Conservation (phyloP, 2,888 invertebrate genomes). For the Ormyrus nitidulus region DNA sequence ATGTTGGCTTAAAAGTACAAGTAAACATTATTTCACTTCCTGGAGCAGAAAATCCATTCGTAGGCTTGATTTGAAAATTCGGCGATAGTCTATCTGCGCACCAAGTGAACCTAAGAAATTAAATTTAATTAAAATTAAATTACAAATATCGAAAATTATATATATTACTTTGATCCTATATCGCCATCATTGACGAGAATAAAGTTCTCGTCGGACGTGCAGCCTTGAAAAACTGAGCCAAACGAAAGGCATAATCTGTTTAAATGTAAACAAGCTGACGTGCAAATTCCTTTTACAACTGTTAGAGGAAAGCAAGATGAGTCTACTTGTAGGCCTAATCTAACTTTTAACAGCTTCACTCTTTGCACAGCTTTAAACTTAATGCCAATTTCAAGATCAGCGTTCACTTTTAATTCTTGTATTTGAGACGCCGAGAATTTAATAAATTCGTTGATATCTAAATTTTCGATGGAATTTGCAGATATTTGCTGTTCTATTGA, state of each 20-base stretch:
- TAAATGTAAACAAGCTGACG: conserved; percentile 76
- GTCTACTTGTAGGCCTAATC: conserved; percentile 77
- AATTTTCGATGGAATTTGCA: neutral
- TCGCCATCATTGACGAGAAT: conserved; percentile 78
- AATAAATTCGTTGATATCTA: conserved; percentile 61
- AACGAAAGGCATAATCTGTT: conserved; percentile 77
- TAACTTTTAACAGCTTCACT: conserved; percentile 70
- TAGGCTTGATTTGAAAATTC: conserved; percentile 80
- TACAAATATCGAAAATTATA: conserved; percentile 1
- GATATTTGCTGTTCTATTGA: neutral
- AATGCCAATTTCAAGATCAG: conserved; percentile 69
- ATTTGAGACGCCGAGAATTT: conserved; percentile 68
- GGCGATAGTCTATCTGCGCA: conserved; percentile 73
- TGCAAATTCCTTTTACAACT: conserved; percentile 77
- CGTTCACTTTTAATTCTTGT: conserved; percentile 67
- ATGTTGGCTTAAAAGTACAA: conserved; percentile 79
- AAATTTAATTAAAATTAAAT: neutral
- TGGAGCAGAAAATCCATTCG: conserved; percentile 81
- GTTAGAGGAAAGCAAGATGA: conserved; percentile 76
- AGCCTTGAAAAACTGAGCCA: conserved; percentile 77
- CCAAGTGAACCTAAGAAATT: conserved; percentile 77
- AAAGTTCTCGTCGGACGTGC: conserved; percentile 73
- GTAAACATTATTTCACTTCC: conserved; percentile 81
- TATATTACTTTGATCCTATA: conserved; percentile 76
- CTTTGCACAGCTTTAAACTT: conserved; percentile 71